These are phyloP conservation scores for Mesoclemmys tuberculata DNA, from an alignment of 2,113 vertebrate genomes.

Conservation along the genomic window DNA sequence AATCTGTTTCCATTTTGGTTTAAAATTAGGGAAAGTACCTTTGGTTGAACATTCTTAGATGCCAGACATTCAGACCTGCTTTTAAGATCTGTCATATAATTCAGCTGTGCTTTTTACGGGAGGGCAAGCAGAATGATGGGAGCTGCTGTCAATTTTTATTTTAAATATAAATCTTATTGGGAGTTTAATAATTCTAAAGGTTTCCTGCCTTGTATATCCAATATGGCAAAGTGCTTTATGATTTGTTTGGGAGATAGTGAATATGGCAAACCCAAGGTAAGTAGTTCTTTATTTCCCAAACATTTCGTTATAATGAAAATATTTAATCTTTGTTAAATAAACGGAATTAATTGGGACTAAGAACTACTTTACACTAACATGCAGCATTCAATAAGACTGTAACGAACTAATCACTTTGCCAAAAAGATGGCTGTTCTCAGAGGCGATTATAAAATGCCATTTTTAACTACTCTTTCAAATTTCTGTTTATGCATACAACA, in stretches of 20 bases:
- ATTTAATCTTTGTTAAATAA: slow-evolving; percentile 45
- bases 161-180: slow-evolving; percentile 19
- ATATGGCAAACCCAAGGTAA: slow-evolving; percentile 36
- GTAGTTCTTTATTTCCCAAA: slow-evolving; percentile 53
- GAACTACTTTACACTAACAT: slow-evolving; percentile 19
- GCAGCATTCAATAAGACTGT: too few species aligned
- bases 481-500: slow-evolving; percentile 1
- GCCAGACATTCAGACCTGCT: background rate
- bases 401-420: slow-evolving; percentile 27
- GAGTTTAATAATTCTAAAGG: slow-evolving; percentile 16
- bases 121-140: background rate
- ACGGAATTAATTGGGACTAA: slow-evolving; percentile 60
- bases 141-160: slow-evolving; percentile 9
- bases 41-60: background rate
- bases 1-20: background rate
- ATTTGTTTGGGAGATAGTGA: slow-evolving; percentile 48
- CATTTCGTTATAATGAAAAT: slow-evolving; percentile 39
- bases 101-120: background rate
- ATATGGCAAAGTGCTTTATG: background rate
- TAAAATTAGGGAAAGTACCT: background rate
- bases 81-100: slow-evolving; percentile 17
- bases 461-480: slow-evolving; percentile 16
- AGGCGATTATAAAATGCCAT: slow-evolving; percentile 21
- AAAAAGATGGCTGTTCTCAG: slow-evolving; percentile 42
- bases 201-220: slow-evolving; percentile 47